These are phyloP conservation scores for Nycticebus coucang DNA, from an alignment of 2,113 vertebrate species.

Conservation along the genomic window DNA sequence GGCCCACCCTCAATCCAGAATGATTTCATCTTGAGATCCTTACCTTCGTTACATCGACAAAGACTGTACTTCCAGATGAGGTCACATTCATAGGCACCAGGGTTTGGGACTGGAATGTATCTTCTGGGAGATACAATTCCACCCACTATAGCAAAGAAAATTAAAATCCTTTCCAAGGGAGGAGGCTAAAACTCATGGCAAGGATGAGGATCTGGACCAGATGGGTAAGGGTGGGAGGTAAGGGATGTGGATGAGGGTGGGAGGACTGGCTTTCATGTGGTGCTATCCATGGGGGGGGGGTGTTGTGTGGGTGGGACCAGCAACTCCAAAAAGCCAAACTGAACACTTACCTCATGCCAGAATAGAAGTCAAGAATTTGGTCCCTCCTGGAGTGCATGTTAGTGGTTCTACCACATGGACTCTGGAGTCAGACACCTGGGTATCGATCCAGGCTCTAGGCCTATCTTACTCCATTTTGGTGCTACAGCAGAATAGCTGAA, in stretches of 20 bases:
- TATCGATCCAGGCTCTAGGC: not conserved
- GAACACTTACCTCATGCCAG: not conserved
- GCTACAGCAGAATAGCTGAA: not conserved
- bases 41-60: constrained; percentile 9
- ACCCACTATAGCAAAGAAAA: not conserved
- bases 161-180: not conserved
- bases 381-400: not conserved
- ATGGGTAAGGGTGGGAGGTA: not conserved
- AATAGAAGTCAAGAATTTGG: not conserved
- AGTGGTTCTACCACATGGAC: not conserved
- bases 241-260: not conserved
- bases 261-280: not conserved
- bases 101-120: not conserved
- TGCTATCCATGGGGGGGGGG: not conserved
- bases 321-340: not conserved
- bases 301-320: not conserved
- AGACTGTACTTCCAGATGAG: not conserved
- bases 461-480: not conserved
- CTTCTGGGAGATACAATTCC: not conserved
- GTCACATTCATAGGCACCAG: not conserved
- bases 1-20: not conserved
- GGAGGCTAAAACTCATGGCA: not conserved
- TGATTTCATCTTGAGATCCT: not conserved
- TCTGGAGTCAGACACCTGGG: not conserved
- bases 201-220: not conserved